Percentiles rank a stretch among this genome's conserved stretches.
These are phyloP conservation scores for Augochlorella aurata DNA, from an alignment of 2,888 invertebrate genomes.

Conservation along the genomic window DNA sequence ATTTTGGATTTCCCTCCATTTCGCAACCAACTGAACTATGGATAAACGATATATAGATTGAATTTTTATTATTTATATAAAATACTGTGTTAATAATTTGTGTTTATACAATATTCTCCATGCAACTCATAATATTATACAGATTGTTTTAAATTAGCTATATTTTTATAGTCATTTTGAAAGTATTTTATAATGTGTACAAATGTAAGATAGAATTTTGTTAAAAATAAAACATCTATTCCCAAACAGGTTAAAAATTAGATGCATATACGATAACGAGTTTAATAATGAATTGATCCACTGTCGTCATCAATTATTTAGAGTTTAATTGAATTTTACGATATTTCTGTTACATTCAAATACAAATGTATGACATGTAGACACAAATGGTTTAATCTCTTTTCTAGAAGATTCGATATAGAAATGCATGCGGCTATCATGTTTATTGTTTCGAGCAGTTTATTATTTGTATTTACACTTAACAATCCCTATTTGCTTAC, in stretches of 20 bases:
- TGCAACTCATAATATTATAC: not conserved
- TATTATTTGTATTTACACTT: conserved; percentile 74
- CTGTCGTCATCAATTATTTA: conserved; percentile 4
- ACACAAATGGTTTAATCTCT: not conserved
- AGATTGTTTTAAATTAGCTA: not conserved
- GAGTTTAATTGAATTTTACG: not conserved
- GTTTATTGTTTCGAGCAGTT: conserved; percentile 66
- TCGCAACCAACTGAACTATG: conserved; percentile 67
- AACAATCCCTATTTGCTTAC: conserved; percentile 65
- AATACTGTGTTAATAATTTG: not conserved
- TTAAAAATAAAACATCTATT: not conserved
- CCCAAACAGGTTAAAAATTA: not conserved
- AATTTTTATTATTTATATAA: conserved; percentile 11
- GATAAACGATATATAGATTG: conserved; percentile 9
- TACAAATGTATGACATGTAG: not conserved
- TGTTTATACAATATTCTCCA: not conserved
- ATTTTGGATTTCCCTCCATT: conserved; percentile 83
- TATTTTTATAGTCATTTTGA: not conserved
- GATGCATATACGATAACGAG: not conserved
- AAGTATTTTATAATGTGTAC: not conserved
- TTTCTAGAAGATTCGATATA: conserved; percentile 11
- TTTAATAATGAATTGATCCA: not conserved
- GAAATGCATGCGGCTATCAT: conserved; percentile 16
- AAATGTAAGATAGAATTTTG: not conserved
- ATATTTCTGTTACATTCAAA: not conserved